Evolutionary conservation across 2,888 invertebrate species (phyloP).

Genomic region (Meloe dianella): DNA sequence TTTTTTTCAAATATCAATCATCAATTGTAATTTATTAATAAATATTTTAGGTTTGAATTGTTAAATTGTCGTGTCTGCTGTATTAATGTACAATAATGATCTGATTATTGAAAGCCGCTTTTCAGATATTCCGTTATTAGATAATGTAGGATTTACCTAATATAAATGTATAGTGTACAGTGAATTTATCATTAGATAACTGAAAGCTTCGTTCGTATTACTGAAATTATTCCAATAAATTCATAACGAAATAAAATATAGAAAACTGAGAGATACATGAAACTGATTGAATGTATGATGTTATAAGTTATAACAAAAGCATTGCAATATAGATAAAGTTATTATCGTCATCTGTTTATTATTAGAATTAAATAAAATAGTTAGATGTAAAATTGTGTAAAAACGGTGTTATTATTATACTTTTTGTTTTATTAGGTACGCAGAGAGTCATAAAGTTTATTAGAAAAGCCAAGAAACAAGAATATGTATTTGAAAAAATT

Average conservation of each 20-base stretch:
- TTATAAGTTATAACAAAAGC: not conserved
- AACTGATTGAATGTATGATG: not conserved
- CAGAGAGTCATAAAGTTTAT: not conserved
- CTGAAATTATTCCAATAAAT: not conserved
- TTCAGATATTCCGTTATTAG: conserved; percentile 1
- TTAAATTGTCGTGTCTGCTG: conserved; percentile 1
- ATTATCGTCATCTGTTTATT: not conserved
- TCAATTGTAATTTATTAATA: not conserved
- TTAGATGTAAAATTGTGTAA: not conserved
- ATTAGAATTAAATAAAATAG: not conserved
- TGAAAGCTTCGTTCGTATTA: not conserved
- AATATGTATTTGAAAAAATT: not conserved
- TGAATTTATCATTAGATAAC: not conserved
- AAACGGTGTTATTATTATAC: not conserved
- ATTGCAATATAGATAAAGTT: not conserved
- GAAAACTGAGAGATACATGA: not conserved
- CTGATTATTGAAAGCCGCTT: conserved; percentile 10
- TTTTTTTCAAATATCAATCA: not conserved
- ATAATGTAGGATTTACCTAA: conserved; percentile 1
- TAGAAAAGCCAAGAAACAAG: not conserved
- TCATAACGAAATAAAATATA: not conserved
- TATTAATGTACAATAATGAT: not conserved
- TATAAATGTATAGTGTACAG: not conserved
- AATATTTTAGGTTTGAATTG: not conserved
- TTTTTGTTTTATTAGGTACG: not conserved